Base-by-base conservation (phyloP, 1,140 invertebrate genomes). In the Drosophila malerkotliana region DNA sequence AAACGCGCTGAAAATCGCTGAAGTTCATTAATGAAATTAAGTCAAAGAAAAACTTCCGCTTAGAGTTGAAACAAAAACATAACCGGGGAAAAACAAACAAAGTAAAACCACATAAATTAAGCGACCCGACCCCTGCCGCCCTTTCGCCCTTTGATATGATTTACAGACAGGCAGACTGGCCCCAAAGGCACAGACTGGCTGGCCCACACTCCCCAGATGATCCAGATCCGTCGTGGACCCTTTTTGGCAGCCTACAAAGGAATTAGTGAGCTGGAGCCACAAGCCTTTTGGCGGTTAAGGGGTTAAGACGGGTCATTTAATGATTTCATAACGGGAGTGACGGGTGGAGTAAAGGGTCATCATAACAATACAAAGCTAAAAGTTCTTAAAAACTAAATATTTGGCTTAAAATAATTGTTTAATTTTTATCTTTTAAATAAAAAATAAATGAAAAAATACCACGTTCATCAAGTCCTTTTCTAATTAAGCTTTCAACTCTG, bases 91-190 rank as follows among this genome's bases (percentile, higher is more conserved):
- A 59, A 66, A 62, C 52, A 62, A 62, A 77, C 57, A 60, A 75
- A 58, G 56, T 60, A 74, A 85, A 88, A 77, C 82, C 78, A 76
- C 83, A 85, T 87, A 85, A 87, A 85, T 85, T 87, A 75, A 72
- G 64, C 58, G 58, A 10, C 58, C 54, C 66, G 75, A 79, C 64
- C 71, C 72, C 62, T 67, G 21, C 21, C 21, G 21, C 21, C 21
- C 39, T 74, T 72, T 78, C 3, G 21, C 21, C 21, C 39, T 74
- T 72, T 78, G 45, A 78, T 78, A 75, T 81, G 74, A 85, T 85
- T 74, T 69, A 77, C 72, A 74, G 73, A 66, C 59, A 59, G 47
- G 34, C 48, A 74, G 73, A 66, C 59, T 56, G 47, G 34, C 44
- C 78, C 69, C 24, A 60, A 52, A 58, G 62, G 56, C 55, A 55